Base-by-base conservation (phyloP, 2,113 vertebrate genomes). In the Orycteropus afer region DNA sequence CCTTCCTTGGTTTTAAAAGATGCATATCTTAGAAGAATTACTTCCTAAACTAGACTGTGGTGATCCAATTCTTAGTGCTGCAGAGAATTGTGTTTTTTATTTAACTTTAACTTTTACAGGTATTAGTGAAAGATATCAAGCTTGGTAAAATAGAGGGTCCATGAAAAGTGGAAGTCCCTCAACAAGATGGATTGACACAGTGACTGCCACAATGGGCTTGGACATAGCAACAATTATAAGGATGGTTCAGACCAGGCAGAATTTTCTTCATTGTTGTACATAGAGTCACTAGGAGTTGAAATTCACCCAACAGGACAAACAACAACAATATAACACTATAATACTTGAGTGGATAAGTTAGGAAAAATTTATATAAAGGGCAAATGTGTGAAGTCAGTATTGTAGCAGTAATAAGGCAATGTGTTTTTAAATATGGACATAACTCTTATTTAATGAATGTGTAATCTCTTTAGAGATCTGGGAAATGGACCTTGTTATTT, bases 1-100 rank as follows among this genome's bases (percentile, higher is more conserved):
- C 14, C 11, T 82, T 96, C n/a, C 32, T 83, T 78, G 76, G 2
- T 42, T 93, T 86, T 53, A 95, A 93, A 94, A 57, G 69, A 86
- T 80, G 18, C 3, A 14, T 32, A 2, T 57, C 40, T 90, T 63
- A n/a, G 76, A 55, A 77, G 87, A 91, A 89, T 57, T 89, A 29
- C 51, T 84, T 84, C 80, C 71, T 94, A 73, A 90, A 90, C 42
- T 76, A 61, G 34, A 42, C 11, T 81, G 8, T 69, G 29, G 80
- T 59, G 37, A 92, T 86, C 73, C 5, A 59, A 9, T 79, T 90
- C 37, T 57, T 49, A 55, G 13, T 10, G 45, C 29, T 69, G 12
- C 3, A 37, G 78, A 69, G 18, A 20, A 55, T 0, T 37, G 5
- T 69, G 40, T 49, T 55, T 63, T 29, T 53, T 65, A 40, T 77